Conservation (phyloP, 2,113 vertebrate species). For the Callipepla squamata region DNA sequence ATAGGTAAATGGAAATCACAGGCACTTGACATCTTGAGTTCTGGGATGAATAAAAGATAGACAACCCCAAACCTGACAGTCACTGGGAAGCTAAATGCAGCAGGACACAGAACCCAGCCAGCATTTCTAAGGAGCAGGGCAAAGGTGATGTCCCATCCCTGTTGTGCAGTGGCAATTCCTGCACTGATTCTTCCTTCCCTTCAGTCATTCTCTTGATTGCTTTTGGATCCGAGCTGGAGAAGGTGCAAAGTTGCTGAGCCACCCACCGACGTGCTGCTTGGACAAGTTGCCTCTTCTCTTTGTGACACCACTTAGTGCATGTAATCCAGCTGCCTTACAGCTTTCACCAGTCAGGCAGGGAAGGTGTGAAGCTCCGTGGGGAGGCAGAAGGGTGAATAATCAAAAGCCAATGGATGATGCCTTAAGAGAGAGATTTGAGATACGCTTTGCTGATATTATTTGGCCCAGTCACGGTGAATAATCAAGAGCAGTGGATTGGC, state of each 20-base stretch:
- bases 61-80: neutral
- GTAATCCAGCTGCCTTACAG: neutral
- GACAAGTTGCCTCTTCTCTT: neutral
- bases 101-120: neutral
- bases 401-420: neutral
- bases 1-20: neutral
- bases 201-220: neutral
- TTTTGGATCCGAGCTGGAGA: neutral
- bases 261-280: neutral
- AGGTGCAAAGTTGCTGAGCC: neutral
- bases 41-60: neutral
- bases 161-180: neutral
- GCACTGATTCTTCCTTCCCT: neutral
- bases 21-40: neutral
- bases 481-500: neutral
- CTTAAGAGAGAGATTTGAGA: neutral
- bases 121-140: neutral
- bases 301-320: fast-evolving
- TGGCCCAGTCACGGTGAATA: neutral
- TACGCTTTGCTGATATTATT: neutral
- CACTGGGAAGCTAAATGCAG: neutral
- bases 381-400: neutral
- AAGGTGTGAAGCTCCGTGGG: neutral
- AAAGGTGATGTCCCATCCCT: neutral
- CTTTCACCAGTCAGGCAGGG: neutral